Conservation (phyloP, 2,113 vertebrate genomes). For the Heterocephalus glaber region DNA sequence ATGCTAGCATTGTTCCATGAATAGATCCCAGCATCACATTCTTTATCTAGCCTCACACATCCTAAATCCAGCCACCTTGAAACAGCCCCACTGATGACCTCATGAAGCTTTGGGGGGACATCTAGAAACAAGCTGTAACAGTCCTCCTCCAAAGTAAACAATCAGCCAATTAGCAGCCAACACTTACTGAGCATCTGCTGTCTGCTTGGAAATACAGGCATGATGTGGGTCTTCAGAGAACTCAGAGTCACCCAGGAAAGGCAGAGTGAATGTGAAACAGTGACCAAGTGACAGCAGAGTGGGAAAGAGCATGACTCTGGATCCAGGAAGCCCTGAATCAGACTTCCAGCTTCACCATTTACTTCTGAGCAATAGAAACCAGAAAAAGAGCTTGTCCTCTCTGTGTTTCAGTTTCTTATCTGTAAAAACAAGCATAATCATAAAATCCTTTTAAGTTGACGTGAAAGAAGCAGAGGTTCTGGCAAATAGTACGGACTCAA, state of each 20-base stretch:
- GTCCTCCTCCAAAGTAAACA: background rate
- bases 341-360: background rate
- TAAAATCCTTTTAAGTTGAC: background rate
- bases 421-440: background rate
- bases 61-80: background rate
- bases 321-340: background rate
- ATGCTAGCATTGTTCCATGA: background rate
- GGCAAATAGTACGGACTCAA: background rate
- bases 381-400: fast-evolving
- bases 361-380: background rate
- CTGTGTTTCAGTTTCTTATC: background rate
- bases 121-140: background rate
- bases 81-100: background rate
- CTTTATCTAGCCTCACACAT: background rate
- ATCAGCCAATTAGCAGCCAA: background rate
- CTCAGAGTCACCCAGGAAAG: background rate
- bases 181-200: background rate
- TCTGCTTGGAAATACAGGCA: background rate
- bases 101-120: background rate
- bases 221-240: background rate
- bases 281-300: background rate
- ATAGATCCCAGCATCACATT: background rate
- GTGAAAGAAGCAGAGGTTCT: background rate
- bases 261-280: fast-evolving
- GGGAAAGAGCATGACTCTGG: background rate